Conservation (phyloP, 2,113 vertebrate species). For the Dunckerocampus dactyliophorus region DNA sequence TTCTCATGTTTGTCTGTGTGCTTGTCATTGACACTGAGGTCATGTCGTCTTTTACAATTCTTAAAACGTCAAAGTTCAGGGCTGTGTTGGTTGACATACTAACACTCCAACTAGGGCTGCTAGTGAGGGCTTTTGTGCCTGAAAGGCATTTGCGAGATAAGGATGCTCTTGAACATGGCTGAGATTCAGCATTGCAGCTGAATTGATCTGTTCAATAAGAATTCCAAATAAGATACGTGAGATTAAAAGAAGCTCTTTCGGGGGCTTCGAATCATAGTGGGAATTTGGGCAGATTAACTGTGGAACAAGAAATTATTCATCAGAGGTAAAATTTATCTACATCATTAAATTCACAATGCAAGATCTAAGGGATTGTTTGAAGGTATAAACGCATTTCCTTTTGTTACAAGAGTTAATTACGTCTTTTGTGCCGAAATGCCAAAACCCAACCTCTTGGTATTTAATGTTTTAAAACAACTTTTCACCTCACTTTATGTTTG, state of each 20-base stretch:
- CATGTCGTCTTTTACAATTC: slow-evolving; percentile 51
- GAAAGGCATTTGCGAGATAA: slow-evolving; percentile 51
- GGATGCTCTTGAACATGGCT: slow-evolving; percentile 41
- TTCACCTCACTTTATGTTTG: neutral
- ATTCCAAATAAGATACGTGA: slow-evolving; percentile 39
- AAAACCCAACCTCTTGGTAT: neutral
- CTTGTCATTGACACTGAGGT: slow-evolving; percentile 45
- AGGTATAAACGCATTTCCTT: slow-evolving; percentile 7
- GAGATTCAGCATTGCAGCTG: slow-evolving; percentile 29
- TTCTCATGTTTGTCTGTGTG: slow-evolving; percentile 26
- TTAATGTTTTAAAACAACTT: neutral
- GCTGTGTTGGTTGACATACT: slow-evolving; percentile 45
- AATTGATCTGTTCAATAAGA: slow-evolving; percentile 50
- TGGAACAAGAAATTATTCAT: slow-evolving; percentile 25
- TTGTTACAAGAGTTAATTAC: slow-evolving; percentile 30
- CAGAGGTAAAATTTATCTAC: slow-evolving; percentile 19
- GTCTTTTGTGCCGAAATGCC: slow-evolving; percentile 8
- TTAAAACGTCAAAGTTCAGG: slow-evolving; percentile 29
- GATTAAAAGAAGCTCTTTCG: slow-evolving; percentile 40
- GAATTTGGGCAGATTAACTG: slow-evolving; percentile 9
- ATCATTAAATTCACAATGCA: slow-evolving; percentile 25
- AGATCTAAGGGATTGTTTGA: slow-evolving; percentile 22
- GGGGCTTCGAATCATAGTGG: slow-evolving; percentile 29
- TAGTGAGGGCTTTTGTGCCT: slow-evolving; percentile 32
- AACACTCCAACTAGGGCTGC: slow-evolving; percentile 37